phyloP scores from a whole-genome alignment of 2,888 invertebrate genomes.

The Leptopilina myrica region DNA sequence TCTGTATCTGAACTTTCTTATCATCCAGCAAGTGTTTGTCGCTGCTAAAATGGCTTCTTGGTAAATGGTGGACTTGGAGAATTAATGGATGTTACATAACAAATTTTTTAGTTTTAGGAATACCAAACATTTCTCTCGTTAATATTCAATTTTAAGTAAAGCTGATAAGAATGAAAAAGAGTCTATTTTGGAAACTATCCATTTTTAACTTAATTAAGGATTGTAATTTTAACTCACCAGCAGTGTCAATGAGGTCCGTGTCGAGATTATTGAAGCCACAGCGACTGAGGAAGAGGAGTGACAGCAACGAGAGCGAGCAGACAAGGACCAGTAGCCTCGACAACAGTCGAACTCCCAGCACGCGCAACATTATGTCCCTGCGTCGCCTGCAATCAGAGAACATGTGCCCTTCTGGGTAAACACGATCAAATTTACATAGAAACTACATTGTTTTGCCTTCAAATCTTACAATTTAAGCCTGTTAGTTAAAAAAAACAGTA shows the following conservation, averaged over 20 bases:
- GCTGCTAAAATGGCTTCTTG: too few relatives aligned
- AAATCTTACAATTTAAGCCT: background rate
- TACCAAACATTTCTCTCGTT: background rate
- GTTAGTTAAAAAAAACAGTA: background rate
- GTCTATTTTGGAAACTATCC: too few relatives aligned
- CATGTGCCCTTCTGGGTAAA: slow-evolving; percentile 37
- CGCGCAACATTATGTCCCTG: slow-evolving; percentile 77
- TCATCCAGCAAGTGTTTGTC: too few relatives aligned
- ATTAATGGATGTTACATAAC: too few relatives aligned
- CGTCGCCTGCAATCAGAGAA: slow-evolving; percentile 67
- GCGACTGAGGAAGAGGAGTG: slow-evolving; percentile 79
- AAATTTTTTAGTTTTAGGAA: too few relatives aligned
- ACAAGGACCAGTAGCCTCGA: slow-evolving; percentile 79
- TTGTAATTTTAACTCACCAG: slow-evolving; percentile 63
- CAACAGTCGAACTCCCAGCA: slow-evolving; percentile 79
- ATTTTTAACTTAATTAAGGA: slow-evolving; percentile 41
- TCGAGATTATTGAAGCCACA: slow-evolving; percentile 77
- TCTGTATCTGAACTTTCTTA: too few relatives aligned
- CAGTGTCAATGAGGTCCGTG: slow-evolving; percentile 69
- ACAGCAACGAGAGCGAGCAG: slow-evolving; percentile 79
- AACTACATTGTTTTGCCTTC: slow-evolving; percentile 16
- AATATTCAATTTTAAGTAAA: too few relatives aligned
- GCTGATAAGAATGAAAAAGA: too few relatives aligned
- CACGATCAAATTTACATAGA: slow-evolving; percentile 28
- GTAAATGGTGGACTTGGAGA: too few relatives aligned